These are phyloP conservation scores for Penelope pileata DNA, from an alignment of 2,113 vertebrate species.

Conservation along the genomic window DNA sequence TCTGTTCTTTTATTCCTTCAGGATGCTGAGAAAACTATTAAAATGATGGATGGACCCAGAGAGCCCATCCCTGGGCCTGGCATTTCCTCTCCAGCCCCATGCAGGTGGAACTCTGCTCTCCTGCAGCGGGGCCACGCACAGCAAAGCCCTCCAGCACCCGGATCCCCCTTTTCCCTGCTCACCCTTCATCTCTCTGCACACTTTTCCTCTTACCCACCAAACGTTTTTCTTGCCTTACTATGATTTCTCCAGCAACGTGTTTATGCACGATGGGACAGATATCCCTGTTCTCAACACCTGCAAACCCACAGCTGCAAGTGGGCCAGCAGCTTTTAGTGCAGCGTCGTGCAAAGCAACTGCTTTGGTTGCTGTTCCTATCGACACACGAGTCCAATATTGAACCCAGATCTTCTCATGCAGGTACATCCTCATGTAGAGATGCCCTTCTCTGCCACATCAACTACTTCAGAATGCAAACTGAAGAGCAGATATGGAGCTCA, in stretches of 20 bases:
- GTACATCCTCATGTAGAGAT: background rate
- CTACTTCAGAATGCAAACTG: background rate
- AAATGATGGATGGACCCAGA: background rate
- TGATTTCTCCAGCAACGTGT: background rate
- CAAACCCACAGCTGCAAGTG: background rate
- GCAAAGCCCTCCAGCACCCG: background rate
- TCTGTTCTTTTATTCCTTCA: background rate
- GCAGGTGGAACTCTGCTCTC: too few relatives aligned
- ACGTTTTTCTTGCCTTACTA: too few relatives aligned
- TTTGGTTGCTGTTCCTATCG: background rate
- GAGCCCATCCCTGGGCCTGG: background rate
- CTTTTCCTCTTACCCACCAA: background rate
- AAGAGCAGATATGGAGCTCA: background rate
- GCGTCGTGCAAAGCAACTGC: background rate
- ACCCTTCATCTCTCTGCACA: fast-evolving
- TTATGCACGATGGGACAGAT: background rate
- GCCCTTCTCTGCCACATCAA: too few relatives aligned
- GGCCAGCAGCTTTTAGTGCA: background rate
- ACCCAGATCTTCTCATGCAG: background rate
- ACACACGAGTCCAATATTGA: background rate
- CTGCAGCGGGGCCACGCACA: too few relatives aligned
- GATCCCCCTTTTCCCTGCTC: background rate
- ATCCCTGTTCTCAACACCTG: background rate
- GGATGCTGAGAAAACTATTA: background rate
- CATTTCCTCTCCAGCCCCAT: background rate